phyloP scores from a whole-genome alignment of 1,140 invertebrate species.

The Lepeophtheirus salmonis region DNA sequence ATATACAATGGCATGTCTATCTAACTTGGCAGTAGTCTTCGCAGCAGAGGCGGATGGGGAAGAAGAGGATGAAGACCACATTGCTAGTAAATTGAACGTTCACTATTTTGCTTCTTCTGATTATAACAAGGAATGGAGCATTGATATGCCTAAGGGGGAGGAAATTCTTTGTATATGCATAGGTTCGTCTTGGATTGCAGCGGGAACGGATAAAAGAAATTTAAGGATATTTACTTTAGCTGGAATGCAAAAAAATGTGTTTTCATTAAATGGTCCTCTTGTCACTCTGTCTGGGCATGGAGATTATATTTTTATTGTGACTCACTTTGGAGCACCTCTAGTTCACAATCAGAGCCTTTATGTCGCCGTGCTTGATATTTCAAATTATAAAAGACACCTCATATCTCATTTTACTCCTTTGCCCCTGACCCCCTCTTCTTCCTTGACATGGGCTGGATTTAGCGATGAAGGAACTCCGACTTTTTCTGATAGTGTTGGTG shows the following conservation, averaged over 20 bases:
- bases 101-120: slow-evolving; percentile 51
- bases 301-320: slow-evolving; percentile 51
- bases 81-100: slow-evolving; percentile 44
- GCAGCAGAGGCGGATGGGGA: slow-evolving; percentile 43
- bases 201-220: slow-evolving; percentile 47
- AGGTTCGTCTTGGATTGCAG: slow-evolving; percentile 51
- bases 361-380: slow-evolving; percentile 27
- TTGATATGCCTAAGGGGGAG: slow-evolving; percentile 52
- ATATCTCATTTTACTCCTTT: slow-evolving; percentile 30
- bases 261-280: slow-evolving; percentile 47
- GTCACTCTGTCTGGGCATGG: slow-evolving; percentile 46
- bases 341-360: slow-evolving; percentile 31
- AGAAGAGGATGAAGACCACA: slow-evolving; percentile 26
- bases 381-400: slow-evolving; percentile 21
- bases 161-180: slow-evolving; percentile 48
- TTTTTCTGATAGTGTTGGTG: slow-evolving; percentile 41
- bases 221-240: slow-evolving; percentile 61
- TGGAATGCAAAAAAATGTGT: slow-evolving; percentile 61
- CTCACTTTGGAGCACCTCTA: slow-evolving; percentile 38
- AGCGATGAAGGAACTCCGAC: slow-evolving; percentile 44
- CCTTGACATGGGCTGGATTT: slow-evolving; percentile 59
- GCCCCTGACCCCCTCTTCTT: slow-evolving; percentile 46
- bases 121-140: slow-evolving; percentile 69
- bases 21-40: slow-evolving; percentile 50
- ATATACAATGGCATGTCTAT: slow-evolving; percentile 51